phyloP scores from a whole-genome alignment of 2,797 vertebrate genomes.

The Pampus argenteus region DNA sequence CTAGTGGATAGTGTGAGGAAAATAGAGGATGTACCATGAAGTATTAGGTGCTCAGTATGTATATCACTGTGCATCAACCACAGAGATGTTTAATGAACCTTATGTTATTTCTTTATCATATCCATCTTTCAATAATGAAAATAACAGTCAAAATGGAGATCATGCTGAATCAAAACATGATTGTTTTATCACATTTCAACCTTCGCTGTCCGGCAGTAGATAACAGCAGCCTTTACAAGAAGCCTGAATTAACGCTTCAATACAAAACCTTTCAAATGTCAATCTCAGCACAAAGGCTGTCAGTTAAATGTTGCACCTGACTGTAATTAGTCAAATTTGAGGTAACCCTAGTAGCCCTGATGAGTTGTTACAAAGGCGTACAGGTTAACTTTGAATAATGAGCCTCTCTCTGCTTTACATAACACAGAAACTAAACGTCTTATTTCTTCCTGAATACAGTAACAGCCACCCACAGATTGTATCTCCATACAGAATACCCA shows the following conservation, averaged over 20 bases:
- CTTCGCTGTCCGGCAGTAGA: background rate
- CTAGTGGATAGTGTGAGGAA: slow-evolving; percentile 55
- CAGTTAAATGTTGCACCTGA: slow-evolving; percentile 61
- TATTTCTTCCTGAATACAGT: slow-evolving; percentile 15
- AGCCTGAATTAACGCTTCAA: slow-evolving; percentile 1
- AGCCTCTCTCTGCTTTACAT: slow-evolving; percentile 39
- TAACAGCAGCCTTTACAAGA: slow-evolving; percentile 1
- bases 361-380: slow-evolving; percentile 52
- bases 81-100: too few species aligned
- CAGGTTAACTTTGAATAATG: slow-evolving; percentile 55
- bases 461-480: slow-evolving; percentile 26
- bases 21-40: background rate
- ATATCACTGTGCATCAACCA: background rate
- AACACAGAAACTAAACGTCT: slow-evolving; percentile 20
- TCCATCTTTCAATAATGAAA: background rate
- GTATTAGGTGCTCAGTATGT: background rate
- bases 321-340: slow-evolving; percentile 65
- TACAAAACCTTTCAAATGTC: slow-evolving; percentile 43
- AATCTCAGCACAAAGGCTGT: slow-evolving; percentile 50
- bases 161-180: slow-evolving; percentile 1
- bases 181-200: slow-evolving; percentile 16
- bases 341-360: slow-evolving; percentile 55
- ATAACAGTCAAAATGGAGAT: slow-evolving; percentile 33
- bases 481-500: slow-evolving; percentile 18
- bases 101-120: too few species aligned